phyloP scores from a whole-genome alignment of 2,797 vertebrate species.

The Pitangus sulphuratus region DNA sequence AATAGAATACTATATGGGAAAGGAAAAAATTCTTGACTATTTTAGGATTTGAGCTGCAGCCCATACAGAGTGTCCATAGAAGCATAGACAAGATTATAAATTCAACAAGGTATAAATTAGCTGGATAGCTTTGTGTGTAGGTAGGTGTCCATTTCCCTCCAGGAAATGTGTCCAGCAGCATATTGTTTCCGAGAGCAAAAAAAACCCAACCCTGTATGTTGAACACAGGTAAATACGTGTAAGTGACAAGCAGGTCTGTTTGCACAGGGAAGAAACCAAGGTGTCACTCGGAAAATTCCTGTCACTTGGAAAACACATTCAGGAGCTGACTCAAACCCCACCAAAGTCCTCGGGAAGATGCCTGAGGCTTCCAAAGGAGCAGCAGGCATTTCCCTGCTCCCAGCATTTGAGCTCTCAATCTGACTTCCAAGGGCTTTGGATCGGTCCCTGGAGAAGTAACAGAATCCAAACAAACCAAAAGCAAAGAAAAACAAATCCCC shows the following conservation, averaged over 20 bases:
- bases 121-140: conserved; percentile 65
- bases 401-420: neutral
- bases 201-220: conserved; percentile 31
- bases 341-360: rapidly evolving
- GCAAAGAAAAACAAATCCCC: neutral
- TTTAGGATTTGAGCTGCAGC: conserved; percentile 76
- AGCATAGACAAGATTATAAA: conserved; percentile 74
- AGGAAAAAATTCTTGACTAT: conserved; percentile 75
- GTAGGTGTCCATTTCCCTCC: conserved; percentile 72
- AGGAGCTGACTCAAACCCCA: conserved; percentile 9
- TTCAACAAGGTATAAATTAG: conserved; percentile 72
- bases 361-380: neutral
- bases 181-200: conserved; percentile 39
- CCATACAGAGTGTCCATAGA: conserved; percentile 78
- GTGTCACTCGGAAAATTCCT: neutral
- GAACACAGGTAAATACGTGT: conserved; percentile 38
- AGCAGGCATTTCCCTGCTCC: neutral
- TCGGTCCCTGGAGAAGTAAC: conserved; percentile 15
- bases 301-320: neutral
- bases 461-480: conserved; percentile 2
- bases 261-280: conserved; percentile 32
- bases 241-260: conserved; percentile 39
- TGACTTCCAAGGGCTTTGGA: neutral
- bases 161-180: conserved; percentile 59
- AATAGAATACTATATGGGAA: conserved; percentile 76